Conservation (phyloP, 1,140 invertebrate species). For the Camponotus floridanus region DNA sequence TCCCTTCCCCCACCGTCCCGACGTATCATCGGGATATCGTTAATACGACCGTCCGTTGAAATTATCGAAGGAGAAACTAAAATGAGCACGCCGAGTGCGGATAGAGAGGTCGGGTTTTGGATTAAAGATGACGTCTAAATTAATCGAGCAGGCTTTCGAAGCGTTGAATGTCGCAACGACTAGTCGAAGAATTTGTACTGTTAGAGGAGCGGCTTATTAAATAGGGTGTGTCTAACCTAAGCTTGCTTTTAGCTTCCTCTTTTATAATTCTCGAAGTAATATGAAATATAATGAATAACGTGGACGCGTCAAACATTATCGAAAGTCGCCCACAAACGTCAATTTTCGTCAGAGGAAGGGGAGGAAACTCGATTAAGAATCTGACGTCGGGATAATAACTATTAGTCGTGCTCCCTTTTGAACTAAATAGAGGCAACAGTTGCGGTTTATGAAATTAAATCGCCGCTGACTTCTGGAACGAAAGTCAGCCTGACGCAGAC, state of each 20-base stretch:
- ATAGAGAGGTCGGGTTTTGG: conserved; percentile 32
- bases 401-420: conserved; percentile 82
- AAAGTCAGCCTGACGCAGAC: conserved; percentile 72
- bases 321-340: conserved; percentile 42
- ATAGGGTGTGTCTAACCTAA: not conserved
- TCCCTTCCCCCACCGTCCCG: conserved; percentile 32
- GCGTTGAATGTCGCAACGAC: conserved; percentile 19
- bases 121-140: conserved; percentile 61
- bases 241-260: not conserved
- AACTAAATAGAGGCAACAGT: conserved; percentile 85
- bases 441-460: conserved; percentile 87
- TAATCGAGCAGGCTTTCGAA: conserved; percentile 37
- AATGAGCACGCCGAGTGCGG: not conserved
- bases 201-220: conserved; percentile 27
- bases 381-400: conserved; percentile 80
- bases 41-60: conserved; percentile 81
- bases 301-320: conserved; percentile 4
- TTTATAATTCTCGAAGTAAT: not conserved
- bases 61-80: conserved; percentile 80
- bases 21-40: conserved; percentile 81
- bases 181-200: not conserved
- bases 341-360: conserved; percentile 34
- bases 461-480: conserved; percentile 78
- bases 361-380: conserved; percentile 62
- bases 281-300: not conserved